Percentiles rank a stretch among this genome's conserved stretches.
Evolutionary conservation across 2,888 invertebrate genomes (phyloP).

Genomic region (Deilephila elpenor): DNA sequence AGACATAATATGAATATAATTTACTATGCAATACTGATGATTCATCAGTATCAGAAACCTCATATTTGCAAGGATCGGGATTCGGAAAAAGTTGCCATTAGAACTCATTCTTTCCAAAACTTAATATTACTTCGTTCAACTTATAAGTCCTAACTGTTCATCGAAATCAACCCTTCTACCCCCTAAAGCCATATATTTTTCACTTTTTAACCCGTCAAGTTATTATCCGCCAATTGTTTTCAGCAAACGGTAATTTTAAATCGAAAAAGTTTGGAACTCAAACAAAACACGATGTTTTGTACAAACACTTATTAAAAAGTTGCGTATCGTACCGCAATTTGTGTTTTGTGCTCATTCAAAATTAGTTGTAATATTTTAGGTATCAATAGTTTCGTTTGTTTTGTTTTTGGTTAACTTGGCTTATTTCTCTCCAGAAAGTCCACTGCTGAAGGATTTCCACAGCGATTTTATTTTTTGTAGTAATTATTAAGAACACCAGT

Average conservation of each 20-base stretch:
- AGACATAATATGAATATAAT: too few relatives aligned
- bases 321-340: neutral
- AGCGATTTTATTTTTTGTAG: too few relatives aligned
- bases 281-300: conserved; percentile 8
- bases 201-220: conserved; percentile 10
- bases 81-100: too few relatives aligned
- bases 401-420: neutral
- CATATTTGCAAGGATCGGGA: too few relatives aligned
- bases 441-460: too few relatives aligned
- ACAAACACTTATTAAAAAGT: conserved; percentile 13
- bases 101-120: too few relatives aligned
- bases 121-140: too few relatives aligned
- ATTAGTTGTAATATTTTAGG: neutral
- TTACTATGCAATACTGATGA: too few relatives aligned
- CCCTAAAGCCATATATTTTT: neutral
- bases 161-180: neutral
- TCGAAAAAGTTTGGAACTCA: conserved; percentile 22
- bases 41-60: too few relatives aligned
- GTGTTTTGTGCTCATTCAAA: neutral
- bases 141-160: neutral
- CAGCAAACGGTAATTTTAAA: conserved; percentile 17
- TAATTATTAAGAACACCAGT: too few relatives aligned
- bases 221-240: conserved; percentile 24
- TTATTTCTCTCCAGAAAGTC: neutral
- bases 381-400: neutral